Evolutionary conservation across 2,888 invertebrate genomes (phyloP).

Genomic region (Agrochola circellaris): DNA sequence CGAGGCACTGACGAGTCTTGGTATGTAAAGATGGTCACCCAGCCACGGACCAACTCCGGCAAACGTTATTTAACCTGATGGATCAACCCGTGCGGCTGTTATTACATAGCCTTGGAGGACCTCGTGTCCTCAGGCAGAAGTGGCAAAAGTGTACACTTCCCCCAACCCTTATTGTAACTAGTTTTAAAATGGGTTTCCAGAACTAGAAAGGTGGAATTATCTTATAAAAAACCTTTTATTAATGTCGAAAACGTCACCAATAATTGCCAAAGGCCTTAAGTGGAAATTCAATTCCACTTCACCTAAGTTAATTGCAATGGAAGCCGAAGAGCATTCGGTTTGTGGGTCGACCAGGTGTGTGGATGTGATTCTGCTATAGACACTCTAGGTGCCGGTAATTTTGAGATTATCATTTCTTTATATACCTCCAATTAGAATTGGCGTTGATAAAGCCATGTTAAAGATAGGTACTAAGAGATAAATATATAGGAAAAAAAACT

Average conservation of each 20-base stretch:
- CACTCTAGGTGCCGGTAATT: not conserved
- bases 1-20: too few species aligned
- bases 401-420: not conserved
- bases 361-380: not conserved
- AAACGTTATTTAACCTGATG: too few species aligned
- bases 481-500: not conserved
- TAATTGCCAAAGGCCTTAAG: constrained; percentile 49
- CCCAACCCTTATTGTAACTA: not conserved
- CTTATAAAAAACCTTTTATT: not conserved
- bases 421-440: not conserved
- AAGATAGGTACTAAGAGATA: not conserved
- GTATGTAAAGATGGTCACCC: too few species aligned
- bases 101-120: too few species aligned
- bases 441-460: not conserved
- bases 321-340: constrained; percentile 64
- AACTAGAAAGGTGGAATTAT: constrained; percentile 7
- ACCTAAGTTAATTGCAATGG: constrained; percentile 68
- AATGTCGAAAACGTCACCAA: constrained; percentile 14
- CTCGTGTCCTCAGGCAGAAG: too few species aligned
- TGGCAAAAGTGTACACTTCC: too few species aligned
- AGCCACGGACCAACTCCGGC: too few species aligned
- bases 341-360: constrained; percentile 24
- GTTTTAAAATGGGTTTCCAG: constrained; percentile 6
- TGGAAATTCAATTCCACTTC: constrained; percentile 71
- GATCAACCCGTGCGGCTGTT: too few species aligned